These are phyloP conservation scores for Calonectris borealis DNA, from an alignment of 2,113 vertebrate species.

Conservation along the genomic window DNA sequence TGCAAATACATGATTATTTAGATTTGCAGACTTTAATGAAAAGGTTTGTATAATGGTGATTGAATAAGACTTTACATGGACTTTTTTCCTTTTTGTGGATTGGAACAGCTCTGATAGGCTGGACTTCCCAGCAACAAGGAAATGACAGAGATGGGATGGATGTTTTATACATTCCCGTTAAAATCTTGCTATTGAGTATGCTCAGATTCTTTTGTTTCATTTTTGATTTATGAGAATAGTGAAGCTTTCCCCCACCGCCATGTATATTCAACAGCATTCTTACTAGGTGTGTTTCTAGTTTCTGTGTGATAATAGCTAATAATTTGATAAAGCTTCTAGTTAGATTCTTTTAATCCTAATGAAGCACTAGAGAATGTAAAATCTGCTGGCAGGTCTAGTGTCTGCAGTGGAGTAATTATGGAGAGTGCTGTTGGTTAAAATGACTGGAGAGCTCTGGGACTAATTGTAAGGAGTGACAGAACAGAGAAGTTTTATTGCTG, in stretches of 20 bases:
- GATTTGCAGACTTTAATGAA: background rate
- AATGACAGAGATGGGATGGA: background rate
- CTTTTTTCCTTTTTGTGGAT: background rate
- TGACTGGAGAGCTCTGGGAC: conserved; percentile 45
- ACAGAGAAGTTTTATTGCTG: conserved; percentile 62
- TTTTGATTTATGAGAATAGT: background rate
- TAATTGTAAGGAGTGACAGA: conserved; percentile 54
- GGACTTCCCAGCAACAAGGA: background rate
- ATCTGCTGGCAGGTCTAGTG: conserved; percentile 17
- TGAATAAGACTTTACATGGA: background rate
- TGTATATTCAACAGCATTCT: background rate
- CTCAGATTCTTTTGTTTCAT: background rate
- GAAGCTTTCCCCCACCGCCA: background rate
- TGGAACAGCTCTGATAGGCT: background rate
- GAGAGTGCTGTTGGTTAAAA: conserved; percentile 54
- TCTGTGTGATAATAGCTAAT: background rate
- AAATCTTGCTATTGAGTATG: background rate
- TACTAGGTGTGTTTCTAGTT: background rate
- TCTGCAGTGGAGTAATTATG: conserved; percentile 51
- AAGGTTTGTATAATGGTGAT: background rate
- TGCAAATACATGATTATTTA: background rate
- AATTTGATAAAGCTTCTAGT: background rate
- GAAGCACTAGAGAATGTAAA: background rate
- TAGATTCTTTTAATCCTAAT: background rate
- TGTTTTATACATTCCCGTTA: background rate